Evolutionary conservation across 2,113 vertebrate genomes (phyloP).

Genomic region (Pterocles burchelli): DNA sequence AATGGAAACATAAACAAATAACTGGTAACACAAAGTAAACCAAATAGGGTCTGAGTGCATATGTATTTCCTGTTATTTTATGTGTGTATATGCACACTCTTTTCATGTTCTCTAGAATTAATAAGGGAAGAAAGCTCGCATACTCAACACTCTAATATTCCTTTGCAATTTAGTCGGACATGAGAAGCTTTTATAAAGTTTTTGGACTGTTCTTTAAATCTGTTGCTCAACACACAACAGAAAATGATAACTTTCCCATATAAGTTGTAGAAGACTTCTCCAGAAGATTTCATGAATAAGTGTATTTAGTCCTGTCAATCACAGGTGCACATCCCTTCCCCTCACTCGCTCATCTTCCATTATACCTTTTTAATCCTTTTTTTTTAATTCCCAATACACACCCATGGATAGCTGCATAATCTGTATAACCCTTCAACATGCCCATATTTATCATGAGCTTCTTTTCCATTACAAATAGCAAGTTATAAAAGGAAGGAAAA

Average conservation of each 20-base stretch:
- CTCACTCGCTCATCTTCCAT: neutral
- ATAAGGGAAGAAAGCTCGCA: neutral
- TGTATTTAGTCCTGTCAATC: neutral
- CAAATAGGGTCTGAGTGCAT: neutral
- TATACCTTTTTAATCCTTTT: neutral
- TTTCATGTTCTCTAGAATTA: neutral
- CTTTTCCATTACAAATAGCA: conserved; percentile 21
- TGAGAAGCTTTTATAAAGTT: neutral
- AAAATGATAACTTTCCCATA: neutral
- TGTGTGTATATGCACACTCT: neutral
- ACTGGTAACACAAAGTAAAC: conserved; percentile 38
- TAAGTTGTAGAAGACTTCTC: neutral
- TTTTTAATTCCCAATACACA: neutral
- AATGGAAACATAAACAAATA: conserved; percentile 30
- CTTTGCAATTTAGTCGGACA: conserved; percentile 15
- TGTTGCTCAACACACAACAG: neutral
- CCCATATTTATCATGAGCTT: neutral
- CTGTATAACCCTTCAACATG: neutral
- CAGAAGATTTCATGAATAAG: neutral
- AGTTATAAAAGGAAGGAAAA: conserved; percentile 2
- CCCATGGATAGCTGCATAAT: neutral
- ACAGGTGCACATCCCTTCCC: neutral
- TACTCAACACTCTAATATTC: neutral
- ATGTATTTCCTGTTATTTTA: conserved; percentile 25
- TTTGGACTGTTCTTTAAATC: neutral